phyloP scores from a whole-genome alignment of 2,888 invertebrate genomes.

The Lymantria monacha region DNA sequence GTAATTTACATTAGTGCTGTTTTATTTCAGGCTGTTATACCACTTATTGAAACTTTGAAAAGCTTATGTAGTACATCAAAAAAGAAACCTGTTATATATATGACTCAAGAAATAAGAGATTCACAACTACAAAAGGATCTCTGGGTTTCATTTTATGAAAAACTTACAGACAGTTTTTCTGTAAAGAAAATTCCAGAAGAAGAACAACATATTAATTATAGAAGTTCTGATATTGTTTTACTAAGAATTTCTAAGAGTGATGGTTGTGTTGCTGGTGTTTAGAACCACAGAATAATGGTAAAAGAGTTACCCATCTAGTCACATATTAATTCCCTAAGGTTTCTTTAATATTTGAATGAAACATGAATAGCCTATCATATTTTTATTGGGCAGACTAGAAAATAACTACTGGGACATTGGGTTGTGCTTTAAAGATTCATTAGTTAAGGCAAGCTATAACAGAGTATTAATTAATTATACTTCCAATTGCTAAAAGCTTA shows the following conservation, averaged over 20 bases:
- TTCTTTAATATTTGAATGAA: too few species aligned
- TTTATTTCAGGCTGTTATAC: constrained; percentile 77
- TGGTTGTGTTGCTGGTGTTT: background rate
- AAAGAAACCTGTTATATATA: constrained; percentile 79
- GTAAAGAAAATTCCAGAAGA: constrained; percentile 78
- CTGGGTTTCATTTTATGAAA: constrained; percentile 66
- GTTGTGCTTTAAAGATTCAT: too few species aligned
- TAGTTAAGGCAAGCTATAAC: too few species aligned
- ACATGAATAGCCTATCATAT: too few species aligned
- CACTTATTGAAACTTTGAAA: constrained; percentile 83
- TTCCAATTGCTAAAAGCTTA: too few species aligned
- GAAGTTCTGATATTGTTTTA: constrained; percentile 84
- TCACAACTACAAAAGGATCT: constrained; percentile 75
- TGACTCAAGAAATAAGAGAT: constrained; percentile 87
- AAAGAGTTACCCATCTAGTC: too few species aligned
- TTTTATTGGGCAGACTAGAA: too few species aligned
- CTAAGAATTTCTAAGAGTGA: constrained; percentile 66
- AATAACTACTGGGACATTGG: too few species aligned
- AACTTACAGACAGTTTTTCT: constrained; percentile 51
- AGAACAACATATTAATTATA: constrained; percentile 83
- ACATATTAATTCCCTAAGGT: too few species aligned
- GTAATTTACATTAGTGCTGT: background rate
- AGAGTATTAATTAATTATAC: too few species aligned
- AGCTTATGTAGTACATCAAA: constrained; percentile 61
- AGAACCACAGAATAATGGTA: background rate